Base-by-base conservation (phyloP, 2,888 invertebrate species). In the Lycaena phlaeas region DNA sequence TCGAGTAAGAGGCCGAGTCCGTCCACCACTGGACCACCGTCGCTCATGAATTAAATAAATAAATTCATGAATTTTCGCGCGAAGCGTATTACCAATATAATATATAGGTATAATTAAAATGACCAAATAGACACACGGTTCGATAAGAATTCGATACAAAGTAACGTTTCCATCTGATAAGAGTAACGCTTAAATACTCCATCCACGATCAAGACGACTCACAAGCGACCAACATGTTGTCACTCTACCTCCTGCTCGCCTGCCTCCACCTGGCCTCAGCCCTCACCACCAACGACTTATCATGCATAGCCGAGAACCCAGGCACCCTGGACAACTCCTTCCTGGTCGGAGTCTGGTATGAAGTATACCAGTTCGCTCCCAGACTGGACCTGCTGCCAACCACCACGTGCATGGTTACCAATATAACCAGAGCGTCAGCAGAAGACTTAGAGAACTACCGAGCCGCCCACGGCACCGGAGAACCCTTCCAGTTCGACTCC, bases 301-400 rank as follows among this genome's bases (percentile, higher is more conserved):
- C 12, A 2, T 45, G 43, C 29, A 11, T 41, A n/a, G 14, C 25
- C 2, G 22, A 22, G 1, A 14, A 45, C 11, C 27, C 40, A 1
- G 22, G n/a, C 1, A 22, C 25, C n/a, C 14, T 43, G 1, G 31
- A 37, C 11, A 45, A 45, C 9, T 29, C 40, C 6, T 43, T 36
- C 4, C 12, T 45, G 11, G 12, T 43, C 17, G 45, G 45, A 11
- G 40, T 27, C 7, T 45, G 45, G 45, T 45, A 41, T 11, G 29
- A 17, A 2, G 37, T 45, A 1, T 45, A 40, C 28, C 37, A 40
- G n/a, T 45, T 45, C 27, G 5, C 28, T 2, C 0, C 3, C 1
- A 6, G 30, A 11, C 26, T 36, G 1, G 36, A 41, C 18, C 27
- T 36, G 4, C 14, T 30, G 1, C 6, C 46, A 12, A 7, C 37